Percentiles rank a stretch among this genome's conserved stretches.
Evolutionary conservation across 2,888 invertebrate species (phyloP).

Genomic region (Ceriagrion tenellum): DNA sequence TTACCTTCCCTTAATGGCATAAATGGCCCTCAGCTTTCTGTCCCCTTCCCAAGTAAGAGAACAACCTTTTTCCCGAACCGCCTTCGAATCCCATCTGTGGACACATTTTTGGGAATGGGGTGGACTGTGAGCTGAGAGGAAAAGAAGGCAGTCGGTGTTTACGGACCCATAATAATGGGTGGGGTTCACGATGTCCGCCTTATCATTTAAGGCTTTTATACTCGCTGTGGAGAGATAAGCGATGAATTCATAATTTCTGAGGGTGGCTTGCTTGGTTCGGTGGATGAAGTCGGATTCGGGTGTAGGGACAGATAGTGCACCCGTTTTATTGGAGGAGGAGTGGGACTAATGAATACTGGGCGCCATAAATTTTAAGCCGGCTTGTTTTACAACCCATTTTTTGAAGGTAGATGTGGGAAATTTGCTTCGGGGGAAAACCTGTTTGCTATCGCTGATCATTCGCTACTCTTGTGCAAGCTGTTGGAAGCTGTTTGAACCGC

Average conservation of each 20-base stretch:
- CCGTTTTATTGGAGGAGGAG: not conserved
- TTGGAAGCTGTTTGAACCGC: not conserved
- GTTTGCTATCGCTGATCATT: conserved; percentile 9
- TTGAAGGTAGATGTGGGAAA: not conserved
- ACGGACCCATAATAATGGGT: not conserved
- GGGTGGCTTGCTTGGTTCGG: not conserved
- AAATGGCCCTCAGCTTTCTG: no score
- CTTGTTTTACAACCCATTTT: conserved; percentile 36
- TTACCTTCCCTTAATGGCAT: no score
- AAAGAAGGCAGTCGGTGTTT: not conserved
- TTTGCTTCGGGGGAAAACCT: not conserved
- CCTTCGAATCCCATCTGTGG: not conserved
- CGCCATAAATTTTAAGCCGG: not conserved
- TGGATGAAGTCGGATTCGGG: not conserved
- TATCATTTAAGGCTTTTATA: conserved; percentile 28
- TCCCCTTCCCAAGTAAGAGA: no score
- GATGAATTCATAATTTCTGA: conserved; percentile 11
- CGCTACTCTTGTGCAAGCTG: not conserved
- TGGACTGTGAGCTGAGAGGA: not conserved
- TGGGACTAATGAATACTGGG: not conserved
- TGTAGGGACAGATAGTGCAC: not conserved
- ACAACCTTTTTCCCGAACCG: not conserved
- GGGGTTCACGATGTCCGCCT: conserved; percentile 6
- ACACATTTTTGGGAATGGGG: not conserved
- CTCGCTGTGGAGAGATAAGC: not conserved